Base-by-base conservation (phyloP, 2,113 vertebrate species). In the Scatophagus argus region DNA sequence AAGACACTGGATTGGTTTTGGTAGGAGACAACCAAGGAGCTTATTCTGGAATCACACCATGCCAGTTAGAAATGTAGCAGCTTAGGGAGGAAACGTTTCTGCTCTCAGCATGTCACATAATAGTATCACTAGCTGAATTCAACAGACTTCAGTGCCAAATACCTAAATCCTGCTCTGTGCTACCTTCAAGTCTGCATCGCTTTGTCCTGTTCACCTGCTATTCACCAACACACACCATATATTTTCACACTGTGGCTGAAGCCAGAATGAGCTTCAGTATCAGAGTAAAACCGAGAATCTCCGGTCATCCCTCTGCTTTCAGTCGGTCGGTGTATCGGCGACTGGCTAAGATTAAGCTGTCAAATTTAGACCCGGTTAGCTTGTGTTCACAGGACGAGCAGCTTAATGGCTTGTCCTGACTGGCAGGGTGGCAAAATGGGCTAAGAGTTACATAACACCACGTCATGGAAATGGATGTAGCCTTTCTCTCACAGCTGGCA, bases 351-450 rank as follows among this genome's bases (percentile, higher is more conserved):
- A 64, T 67, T 79, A 79, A 85, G 77, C 63, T 63, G 79, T 58
- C 39, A 29, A 49, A 74, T 81, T 77, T 66, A 78, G 71, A 83
- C 58, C 56, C 62, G 61, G 83, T 81, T 88, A 82, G 59, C 77
- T 63, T 63, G 69, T 65, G 72, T 58, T 87, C 49, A 65, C 66
- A 34, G 41, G 69, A 64, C 23, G 61, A 85, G 56, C 59, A 36
- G 88, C 85, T 91, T 87, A 87, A 59, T 82, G 62, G 78, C 65
- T 81, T 56, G 65, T 73, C 76, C 77, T 71, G 80, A 77, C 74
- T 70, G 82, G 38, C 64, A 72, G 47, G 66, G 43, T 25, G 49
- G 71, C 66, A 55, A 39, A 27, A 3, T 63, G 49, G 73, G 81
- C 58, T n/a, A 41, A 39, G 62, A 43, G 58, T 90, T 92, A 85